These are phyloP conservation scores for Gryllus bimaculatus DNA, from an alignment of 1,140 invertebrate genomes.

Conservation along the genomic window DNA sequence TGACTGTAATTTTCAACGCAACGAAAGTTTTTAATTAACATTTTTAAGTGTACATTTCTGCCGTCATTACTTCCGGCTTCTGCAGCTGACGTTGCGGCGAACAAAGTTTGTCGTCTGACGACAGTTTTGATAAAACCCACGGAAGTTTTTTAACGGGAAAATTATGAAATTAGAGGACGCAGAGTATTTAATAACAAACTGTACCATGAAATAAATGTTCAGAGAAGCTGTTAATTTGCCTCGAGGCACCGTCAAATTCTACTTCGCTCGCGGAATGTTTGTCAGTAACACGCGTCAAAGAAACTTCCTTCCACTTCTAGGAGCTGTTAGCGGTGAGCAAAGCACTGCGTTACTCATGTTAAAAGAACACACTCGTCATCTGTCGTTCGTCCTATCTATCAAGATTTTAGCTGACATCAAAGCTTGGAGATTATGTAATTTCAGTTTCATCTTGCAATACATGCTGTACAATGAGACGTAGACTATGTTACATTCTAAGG, in stretches of 20 bases:
- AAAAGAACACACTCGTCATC: no score
- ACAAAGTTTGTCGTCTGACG: not conserved
- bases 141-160: not conserved
- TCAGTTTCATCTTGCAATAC: no score
- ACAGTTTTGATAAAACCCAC: not conserved
- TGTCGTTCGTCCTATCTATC: no score
- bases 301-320: no score
- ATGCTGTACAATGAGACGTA: no score
- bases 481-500: no score
- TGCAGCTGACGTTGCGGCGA: not conserved
- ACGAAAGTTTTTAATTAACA: slow-evolving; percentile 1
- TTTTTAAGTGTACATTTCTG: not conserved
- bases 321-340: no score
- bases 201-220: not conserved
- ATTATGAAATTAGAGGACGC: not conserved
- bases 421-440: no score
- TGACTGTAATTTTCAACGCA: not conserved
- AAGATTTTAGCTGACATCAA: no score
- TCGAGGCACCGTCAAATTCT: not conserved
- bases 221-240: not conserved
- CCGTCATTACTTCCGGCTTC: not conserved
- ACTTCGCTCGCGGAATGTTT: no score
- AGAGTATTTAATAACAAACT: not conserved
- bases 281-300: no score
- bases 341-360: no score